These are phyloP conservation scores for Fissipunctia ypsillon DNA, from an alignment of 2,888 invertebrate genomes.

Conservation along the genomic window DNA sequence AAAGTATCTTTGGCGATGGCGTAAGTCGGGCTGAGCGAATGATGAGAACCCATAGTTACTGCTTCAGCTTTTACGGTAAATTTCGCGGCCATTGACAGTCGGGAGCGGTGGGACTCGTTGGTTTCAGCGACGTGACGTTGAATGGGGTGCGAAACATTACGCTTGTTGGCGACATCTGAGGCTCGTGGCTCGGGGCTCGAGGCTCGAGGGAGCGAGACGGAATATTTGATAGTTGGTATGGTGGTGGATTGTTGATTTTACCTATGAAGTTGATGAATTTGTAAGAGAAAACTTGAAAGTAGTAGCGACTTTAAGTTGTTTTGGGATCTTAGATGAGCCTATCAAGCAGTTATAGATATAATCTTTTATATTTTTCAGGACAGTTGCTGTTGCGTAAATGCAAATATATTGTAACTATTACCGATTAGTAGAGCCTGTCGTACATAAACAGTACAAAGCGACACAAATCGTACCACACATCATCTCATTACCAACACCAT, in stretches of 20 bases:
- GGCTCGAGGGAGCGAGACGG: neutral
- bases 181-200: neutral
- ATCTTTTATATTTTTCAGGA: neutral
- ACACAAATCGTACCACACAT: slow-evolving; percentile 36
- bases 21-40: too few relatives aligned
- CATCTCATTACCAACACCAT: slow-evolving; percentile 42
- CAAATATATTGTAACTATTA: too few relatives aligned
- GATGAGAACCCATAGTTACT: too few relatives aligned
- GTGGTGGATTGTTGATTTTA: neutral
- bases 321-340: neutral
- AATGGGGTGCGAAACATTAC: slow-evolving; percentile 39
- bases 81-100: slow-evolving; percentile 11
- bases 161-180: slow-evolving; percentile 7
- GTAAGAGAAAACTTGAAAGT: too few relatives aligned
- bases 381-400: neutral
- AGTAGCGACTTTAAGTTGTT: neutral
- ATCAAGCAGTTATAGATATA: neutral
- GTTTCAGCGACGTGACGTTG: slow-evolving; percentile 25
- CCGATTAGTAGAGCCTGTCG: slow-evolving; percentile 13
- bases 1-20: too few relatives aligned
- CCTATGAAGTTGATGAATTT: neutral
- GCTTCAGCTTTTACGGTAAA: neutral
- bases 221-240: slow-evolving; percentile 8
- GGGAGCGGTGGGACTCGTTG: slow-evolving; percentile 14
- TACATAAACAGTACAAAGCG: slow-evolving; percentile 18